These are phyloP conservation scores for Phortica variegata DNA, from an alignment of 1,140 invertebrate genomes.

Conservation along the genomic window DNA sequence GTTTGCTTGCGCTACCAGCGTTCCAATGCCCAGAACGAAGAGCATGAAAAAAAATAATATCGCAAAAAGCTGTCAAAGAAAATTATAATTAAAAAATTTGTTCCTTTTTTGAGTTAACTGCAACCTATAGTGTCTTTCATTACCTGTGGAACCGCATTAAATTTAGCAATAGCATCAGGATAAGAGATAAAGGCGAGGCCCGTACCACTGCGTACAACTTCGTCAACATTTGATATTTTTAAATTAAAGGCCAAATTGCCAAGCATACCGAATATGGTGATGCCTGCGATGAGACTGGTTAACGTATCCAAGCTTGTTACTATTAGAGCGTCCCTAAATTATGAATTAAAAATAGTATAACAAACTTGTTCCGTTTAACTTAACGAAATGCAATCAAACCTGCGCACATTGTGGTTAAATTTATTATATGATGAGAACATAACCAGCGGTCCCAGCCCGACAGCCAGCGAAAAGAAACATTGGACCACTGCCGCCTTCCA, in stretches of 20 bases:
- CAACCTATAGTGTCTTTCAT: too few relatives aligned
- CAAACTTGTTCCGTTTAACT: too few relatives aligned
- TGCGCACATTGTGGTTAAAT: slow-evolving; percentile 80
- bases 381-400: too few relatives aligned
- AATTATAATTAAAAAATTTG: too few relatives aligned
- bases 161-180: slow-evolving; percentile 84
- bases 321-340: slow-evolving; percentile 69
- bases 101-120: too few relatives aligned
- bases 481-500: slow-evolving; percentile 83
- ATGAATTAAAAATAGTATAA: too few relatives aligned
- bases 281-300: slow-evolving; percentile 77
- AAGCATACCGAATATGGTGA: slow-evolving; percentile 80
- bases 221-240: slow-evolving; percentile 59
- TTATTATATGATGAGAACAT: slow-evolving; percentile 83
- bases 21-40: slow-evolving; percentile 76
- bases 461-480: slow-evolving; percentile 78
- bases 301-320: slow-evolving; percentile 70
- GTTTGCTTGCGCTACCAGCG: slow-evolving; percentile 68
- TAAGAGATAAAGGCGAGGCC: slow-evolving; percentile 85
- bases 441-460: slow-evolving; percentile 76
- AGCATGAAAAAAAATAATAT: slow-evolving; percentile 91
- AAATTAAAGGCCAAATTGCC: slow-evolving; percentile 68
- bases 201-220: slow-evolving; percentile 68
- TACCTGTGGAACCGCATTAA: slow-evolving; percentile 69
- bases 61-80: too few relatives aligned